Conservation (phyloP, 2,888 invertebrate genomes). For the Chrysomela aeneicollis region DNA sequence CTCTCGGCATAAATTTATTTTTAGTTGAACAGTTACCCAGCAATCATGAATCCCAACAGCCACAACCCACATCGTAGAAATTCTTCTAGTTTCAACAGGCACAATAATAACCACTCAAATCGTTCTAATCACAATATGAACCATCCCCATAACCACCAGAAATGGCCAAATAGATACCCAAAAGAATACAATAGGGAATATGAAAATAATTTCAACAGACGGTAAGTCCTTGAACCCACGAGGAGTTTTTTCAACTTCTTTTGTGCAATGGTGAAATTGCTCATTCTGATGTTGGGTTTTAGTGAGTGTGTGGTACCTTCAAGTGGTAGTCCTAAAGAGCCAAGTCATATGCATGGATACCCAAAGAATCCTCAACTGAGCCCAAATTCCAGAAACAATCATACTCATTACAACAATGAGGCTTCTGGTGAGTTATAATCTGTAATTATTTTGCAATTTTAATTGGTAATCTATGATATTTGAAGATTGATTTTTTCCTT, state of each 20-base stretch:
- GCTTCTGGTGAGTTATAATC: slow-evolving; percentile 51
- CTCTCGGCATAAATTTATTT: slow-evolving; percentile 37
- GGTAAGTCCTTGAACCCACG: slow-evolving; percentile 49
- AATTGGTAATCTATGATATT: too few species aligned
- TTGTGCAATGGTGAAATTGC: not conserved
- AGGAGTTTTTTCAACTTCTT: slow-evolving; percentile 23
- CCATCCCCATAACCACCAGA: slow-evolving; percentile 57
- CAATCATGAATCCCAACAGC: slow-evolving; percentile 60
- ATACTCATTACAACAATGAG: slow-evolving; percentile 57
- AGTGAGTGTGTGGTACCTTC: slow-evolving; percentile 59
- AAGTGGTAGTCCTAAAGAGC: slow-evolving; percentile 58
- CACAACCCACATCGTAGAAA: slow-evolving; percentile 58
- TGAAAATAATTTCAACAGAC: slow-evolving; percentile 58
- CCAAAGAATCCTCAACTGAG: slow-evolving; percentile 60
- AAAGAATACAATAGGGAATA: slow-evolving; percentile 61
- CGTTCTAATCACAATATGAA: slow-evolving; percentile 49
- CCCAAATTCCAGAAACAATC: slow-evolving; percentile 57
- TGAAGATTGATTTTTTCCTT: too few species aligned
- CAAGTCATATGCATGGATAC: slow-evolving; percentile 58
- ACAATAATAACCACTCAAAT: slow-evolving; percentile 57
- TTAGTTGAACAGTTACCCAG: slow-evolving; percentile 22
- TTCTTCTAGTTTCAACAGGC: slow-evolving; percentile 58
- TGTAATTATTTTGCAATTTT: not conserved
- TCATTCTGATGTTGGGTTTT: slow-evolving; percentile 17
- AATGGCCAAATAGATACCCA: slow-evolving; percentile 59